These are phyloP conservation scores for Tragelaphus strepsiceros DNA, from an alignment of 2,113 vertebrate species.

Conservation along the genomic window DNA sequence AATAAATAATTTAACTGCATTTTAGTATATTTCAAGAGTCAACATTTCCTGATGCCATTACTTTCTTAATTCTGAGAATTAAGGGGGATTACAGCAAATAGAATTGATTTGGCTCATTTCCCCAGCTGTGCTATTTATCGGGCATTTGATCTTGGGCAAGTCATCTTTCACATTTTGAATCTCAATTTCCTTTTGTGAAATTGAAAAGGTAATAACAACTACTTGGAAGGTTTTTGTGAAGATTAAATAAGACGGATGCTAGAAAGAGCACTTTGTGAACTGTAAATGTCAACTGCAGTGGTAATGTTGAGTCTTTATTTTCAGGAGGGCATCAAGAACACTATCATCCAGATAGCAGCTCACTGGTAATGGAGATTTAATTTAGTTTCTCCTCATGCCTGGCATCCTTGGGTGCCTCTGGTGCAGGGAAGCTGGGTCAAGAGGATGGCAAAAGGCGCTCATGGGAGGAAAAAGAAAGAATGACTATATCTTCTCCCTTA, in stretches of 20 bases:
- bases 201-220: not conserved
- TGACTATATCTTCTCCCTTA: not conserved
- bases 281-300: not conserved
- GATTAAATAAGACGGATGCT: not conserved
- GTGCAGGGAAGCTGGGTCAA: not conserved
- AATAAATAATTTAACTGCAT: not conserved
- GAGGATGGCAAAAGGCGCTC: not conserved
- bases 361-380: not conserved
- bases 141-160: not conserved
- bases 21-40: not conserved
- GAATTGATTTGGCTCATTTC: not conserved
- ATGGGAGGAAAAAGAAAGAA: not conserved
- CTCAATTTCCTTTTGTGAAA: slow-evolving; percentile 31
- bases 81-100: not conserved
- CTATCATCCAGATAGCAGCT: not conserved
- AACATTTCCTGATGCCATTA: not conserved
- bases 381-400: not conserved
- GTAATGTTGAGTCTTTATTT: not conserved
- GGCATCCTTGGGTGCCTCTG: not conserved
- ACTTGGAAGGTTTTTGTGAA: not conserved
- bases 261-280: not conserved
- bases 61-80: not conserved
- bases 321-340: not conserved
- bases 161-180: not conserved
- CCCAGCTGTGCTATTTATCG: not conserved